Conservation (phyloP, 2,113 vertebrate genomes). For the Urocolius indicus region DNA sequence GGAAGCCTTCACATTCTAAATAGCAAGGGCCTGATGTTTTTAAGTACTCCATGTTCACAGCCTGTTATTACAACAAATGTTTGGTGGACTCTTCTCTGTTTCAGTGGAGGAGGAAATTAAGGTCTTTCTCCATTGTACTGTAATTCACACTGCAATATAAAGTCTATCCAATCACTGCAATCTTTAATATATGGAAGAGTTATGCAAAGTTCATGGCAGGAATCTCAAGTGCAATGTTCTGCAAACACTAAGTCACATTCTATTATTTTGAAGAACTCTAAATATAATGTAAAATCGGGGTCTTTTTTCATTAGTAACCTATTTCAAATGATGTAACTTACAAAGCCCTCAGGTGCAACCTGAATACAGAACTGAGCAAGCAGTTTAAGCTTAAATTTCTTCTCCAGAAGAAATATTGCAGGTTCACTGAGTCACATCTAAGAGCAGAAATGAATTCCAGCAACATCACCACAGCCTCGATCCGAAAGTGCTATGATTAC, state of each 20-base stretch:
- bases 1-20: background rate
- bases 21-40: background rate
- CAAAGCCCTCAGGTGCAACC: background rate
- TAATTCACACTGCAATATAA: background rate
- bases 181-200: background rate
- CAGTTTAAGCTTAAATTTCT: background rate
- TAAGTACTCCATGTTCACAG: background rate
- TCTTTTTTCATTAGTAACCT: background rate
- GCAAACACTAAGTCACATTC: background rate
- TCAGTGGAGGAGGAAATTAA: background rate
- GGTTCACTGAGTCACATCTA: background rate
- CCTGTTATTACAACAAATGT: background rate
- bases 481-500: background rate
- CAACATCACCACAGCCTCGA: background rate
- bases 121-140: background rate
- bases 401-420: background rate
- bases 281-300: background rate
- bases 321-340: background rate
- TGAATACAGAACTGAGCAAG: background rate
- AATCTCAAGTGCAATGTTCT: background rate
- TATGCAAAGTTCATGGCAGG: background rate
- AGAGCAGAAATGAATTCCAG: background rate
- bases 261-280: background rate
- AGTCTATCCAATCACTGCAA: background rate
- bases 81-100: background rate